phyloP scores from a whole-genome alignment of 2,113 vertebrate genomes.

The Lipotes vexillifer region DNA sequence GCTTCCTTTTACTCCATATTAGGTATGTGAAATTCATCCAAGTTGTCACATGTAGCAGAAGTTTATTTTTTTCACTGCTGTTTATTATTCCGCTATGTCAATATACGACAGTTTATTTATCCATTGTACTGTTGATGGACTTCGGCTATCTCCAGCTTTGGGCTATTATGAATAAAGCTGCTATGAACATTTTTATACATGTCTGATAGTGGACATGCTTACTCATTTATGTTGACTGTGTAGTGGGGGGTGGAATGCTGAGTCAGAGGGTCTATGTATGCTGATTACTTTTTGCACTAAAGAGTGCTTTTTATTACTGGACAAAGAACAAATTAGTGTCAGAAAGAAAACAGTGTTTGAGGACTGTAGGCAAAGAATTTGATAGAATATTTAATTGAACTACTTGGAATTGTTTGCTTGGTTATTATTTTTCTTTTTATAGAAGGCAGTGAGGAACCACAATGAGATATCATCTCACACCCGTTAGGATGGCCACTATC shows the following conservation, averaged over 20 bases:
- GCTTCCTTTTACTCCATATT: background rate
- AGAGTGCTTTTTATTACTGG: background rate
- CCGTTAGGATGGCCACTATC: background rate
- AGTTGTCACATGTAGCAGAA: background rate
- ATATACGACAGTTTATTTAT: background rate
- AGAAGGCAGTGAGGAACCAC: background rate
- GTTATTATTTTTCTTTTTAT: background rate
- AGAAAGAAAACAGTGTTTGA: background rate
- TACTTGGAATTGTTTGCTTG: background rate
- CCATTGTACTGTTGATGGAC: background rate
- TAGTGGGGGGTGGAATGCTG: background rate
- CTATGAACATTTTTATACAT: background rate
- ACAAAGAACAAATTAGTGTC: background rate
- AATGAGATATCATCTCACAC: background rate
- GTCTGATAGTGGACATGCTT: background rate
- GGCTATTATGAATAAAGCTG: background rate
- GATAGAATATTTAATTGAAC: slow-evolving; percentile 2
- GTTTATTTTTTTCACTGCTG: background rate
- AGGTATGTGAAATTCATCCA: background rate
- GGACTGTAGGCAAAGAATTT: background rate
- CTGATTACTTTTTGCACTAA: background rate
- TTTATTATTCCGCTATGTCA: background rate
- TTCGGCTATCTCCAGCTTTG: background rate
- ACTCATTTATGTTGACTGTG: background rate
- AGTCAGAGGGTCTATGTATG: background rate